These are phyloP conservation scores for Leptogaster cylindrica DNA, from an alignment of 2,888 invertebrate genomes.

Conservation along the genomic window DNA sequence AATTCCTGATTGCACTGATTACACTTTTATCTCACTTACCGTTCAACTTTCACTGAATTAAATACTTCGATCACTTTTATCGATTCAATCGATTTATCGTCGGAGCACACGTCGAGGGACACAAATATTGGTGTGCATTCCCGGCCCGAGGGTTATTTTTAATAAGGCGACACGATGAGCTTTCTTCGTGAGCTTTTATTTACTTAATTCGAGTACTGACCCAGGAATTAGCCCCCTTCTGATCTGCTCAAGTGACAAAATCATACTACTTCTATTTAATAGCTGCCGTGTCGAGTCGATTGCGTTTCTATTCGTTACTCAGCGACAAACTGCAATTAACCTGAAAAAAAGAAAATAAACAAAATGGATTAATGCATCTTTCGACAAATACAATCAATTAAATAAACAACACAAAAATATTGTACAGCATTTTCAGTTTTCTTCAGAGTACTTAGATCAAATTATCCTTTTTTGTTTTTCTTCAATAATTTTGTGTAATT, in stretches of 20 bases:
- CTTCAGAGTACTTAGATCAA: no score
- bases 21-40: no score
- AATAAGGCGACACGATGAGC: neutral
- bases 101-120: no score
- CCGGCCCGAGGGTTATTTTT: conserved; percentile 13
- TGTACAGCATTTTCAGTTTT: no score
- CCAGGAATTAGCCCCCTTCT: conserved; percentile 18
- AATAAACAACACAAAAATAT: conserved; percentile 1
- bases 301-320: conserved; percentile 5
- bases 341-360: conserved; percentile 23
- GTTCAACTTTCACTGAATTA: conserved; percentile 1
- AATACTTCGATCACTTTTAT: neutral
- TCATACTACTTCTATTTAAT: conserved; percentile 13
- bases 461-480: no score
- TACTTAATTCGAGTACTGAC: neutral
- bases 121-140: no score
- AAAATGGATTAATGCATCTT: conserved; percentile 25
- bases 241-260: conserved; percentile 23
- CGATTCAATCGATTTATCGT: neutral
- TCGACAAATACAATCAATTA: conserved; percentile 9
- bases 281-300: conserved; percentile 28
- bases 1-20: no score
- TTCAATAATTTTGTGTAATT: no score
- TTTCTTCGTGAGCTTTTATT: conserved; percentile 14
- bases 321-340: conserved; percentile 23